These are phyloP conservation scores for Epizoanthus fatuus DNA, from an alignment of 92 coral and sea anemone species.

Conservation along the genomic window DNA sequence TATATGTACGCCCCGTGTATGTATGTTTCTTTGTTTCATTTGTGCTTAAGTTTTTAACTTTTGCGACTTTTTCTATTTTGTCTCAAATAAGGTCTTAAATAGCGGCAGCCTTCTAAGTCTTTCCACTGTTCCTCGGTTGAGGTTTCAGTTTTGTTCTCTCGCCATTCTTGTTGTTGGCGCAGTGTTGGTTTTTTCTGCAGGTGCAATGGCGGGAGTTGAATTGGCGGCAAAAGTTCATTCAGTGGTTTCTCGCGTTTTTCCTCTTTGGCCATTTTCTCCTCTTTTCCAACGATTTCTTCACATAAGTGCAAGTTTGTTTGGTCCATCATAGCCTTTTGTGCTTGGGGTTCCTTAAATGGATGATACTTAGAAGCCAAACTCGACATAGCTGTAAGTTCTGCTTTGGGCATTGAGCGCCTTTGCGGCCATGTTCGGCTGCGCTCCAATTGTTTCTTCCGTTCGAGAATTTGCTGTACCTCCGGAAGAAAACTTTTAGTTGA, in stretches of 20 bases:
- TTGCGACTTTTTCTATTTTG: background rate
- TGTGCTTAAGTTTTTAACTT: background rate
- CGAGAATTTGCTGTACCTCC: slow-evolving; percentile 37
- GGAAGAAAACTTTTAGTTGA: slow-evolving; percentile 27
- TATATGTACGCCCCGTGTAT: too few relatives aligned
- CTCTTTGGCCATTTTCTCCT: slow-evolving; percentile 8
- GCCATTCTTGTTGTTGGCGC: slow-evolving; percentile 21
- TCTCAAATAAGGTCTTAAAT: slow-evolving; percentile 37
- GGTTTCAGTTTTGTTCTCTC: slow-evolving; percentile 25
- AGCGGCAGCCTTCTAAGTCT: slow-evolving; percentile 33
- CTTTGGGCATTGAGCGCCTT: background rate
- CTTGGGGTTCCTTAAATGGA: background rate
- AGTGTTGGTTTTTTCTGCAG: slow-evolving; percentile 17
- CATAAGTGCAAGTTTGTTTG: background rate
- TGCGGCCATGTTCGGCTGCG: slow-evolving; percentile 49
- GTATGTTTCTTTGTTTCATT: background rate
- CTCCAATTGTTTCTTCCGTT: slow-evolving; percentile 30
- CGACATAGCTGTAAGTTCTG: slow-evolving; percentile 1
- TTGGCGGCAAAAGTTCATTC: slow-evolving; percentile 34
- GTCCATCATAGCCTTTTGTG: background rate
- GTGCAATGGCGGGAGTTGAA: slow-evolving; percentile 35
- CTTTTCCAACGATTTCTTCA: slow-evolving; percentile 3
- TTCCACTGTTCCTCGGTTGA: slow-evolving; percentile 28
- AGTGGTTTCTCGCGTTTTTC: slow-evolving; percentile 19
- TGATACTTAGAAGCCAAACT: background rate